Base-by-base conservation (phyloP, 2,888 invertebrate species). In the Lymantria monacha region DNA sequence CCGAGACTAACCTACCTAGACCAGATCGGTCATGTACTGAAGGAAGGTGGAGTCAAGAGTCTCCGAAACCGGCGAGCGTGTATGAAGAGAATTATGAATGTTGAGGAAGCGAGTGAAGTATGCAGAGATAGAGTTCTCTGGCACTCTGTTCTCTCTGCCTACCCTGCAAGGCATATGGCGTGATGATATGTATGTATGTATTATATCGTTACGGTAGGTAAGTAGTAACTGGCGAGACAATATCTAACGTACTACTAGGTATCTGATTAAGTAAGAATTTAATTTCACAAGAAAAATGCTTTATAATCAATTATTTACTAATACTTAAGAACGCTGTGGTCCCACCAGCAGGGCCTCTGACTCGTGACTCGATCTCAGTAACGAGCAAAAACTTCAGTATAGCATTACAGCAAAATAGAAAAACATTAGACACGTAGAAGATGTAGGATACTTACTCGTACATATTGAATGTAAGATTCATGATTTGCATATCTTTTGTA, bases 331-430 rank as follows among this genome's bases (percentile, higher is more conserved):
- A 38, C n/a, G 38, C 38, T 38, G 77, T 81, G 70, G 12, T 38
- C 38, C 12, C 65, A 76, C 78, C 71, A 64, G 67, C 73, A 72
- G 75, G 81, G 85, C 84, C 86, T 76, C 82, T 53, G 70, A 76
- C 72, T 74, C 84, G 86, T 87, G 86, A 88, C 83, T 78, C 82
- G 77, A 70, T 75, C 81, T 72, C 65, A 52, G 80, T 86, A 87
- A 87, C 86, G 84, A 88, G 87, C 87, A 89, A 89, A 89, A 89
- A 87, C 79, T 76, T 59, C 61, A 63, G 74, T 76, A 76, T 81
- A 79, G 82, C 83, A 83, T 79, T 76, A 51, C 53, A 30, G n/a
- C 5, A 22, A n/a, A n/a, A 15, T 41, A 15, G 11, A 41, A 41
- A 41, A 41, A 15, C 14, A 41, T 9, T 41, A 48, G 78, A 77